Evolutionary conservation across 2,888 invertebrate species (phyloP).

Genomic region (Aporophyla lueneburgensis): DNA sequence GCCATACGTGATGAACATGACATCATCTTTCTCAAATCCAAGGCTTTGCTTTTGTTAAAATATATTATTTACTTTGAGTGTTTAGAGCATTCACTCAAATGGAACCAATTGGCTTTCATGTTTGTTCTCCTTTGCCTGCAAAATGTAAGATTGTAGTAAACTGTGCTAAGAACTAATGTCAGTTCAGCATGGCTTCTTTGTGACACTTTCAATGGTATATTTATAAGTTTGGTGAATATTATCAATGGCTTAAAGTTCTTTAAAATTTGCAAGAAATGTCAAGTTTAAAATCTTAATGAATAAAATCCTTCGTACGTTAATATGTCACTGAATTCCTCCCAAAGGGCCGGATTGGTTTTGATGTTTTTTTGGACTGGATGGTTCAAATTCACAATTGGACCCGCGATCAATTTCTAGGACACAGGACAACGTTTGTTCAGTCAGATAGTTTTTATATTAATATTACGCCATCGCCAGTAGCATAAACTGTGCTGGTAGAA

Average conservation of each 20-base stretch:
- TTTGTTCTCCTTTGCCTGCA: constrained; percentile 13
- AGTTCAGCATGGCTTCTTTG: neutral
- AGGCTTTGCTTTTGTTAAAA: constrained; percentile 58
- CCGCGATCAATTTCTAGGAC: too few species aligned
- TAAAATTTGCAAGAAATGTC: neutral
- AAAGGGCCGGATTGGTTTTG: too few species aligned
- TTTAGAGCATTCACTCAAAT: constrained; percentile 56
- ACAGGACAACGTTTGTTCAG: too few species aligned
- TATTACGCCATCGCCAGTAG: neutral
- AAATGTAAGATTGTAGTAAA: constrained; percentile 13
- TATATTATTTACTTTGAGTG: constrained; percentile 55
- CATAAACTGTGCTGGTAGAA: neutral
- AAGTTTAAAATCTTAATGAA: too few species aligned
- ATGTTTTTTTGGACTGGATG: too few species aligned
- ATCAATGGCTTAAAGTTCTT: too few species aligned
- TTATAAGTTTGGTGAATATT: neutral
- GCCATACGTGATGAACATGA: constrained; percentile 40
- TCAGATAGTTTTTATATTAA: neutral
- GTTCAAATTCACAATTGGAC: too few species aligned
- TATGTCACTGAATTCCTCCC: too few species aligned
- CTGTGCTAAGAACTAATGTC: neutral
- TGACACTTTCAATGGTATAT: neutral
- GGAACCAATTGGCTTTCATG: constrained; percentile 51
- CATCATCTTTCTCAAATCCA: constrained; percentile 50
- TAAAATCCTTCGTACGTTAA: neutral